These are phyloP conservation scores for Micromesistius poutassou DNA, from an alignment of 2,797 vertebrate genomes.

Conservation along the genomic window DNA sequence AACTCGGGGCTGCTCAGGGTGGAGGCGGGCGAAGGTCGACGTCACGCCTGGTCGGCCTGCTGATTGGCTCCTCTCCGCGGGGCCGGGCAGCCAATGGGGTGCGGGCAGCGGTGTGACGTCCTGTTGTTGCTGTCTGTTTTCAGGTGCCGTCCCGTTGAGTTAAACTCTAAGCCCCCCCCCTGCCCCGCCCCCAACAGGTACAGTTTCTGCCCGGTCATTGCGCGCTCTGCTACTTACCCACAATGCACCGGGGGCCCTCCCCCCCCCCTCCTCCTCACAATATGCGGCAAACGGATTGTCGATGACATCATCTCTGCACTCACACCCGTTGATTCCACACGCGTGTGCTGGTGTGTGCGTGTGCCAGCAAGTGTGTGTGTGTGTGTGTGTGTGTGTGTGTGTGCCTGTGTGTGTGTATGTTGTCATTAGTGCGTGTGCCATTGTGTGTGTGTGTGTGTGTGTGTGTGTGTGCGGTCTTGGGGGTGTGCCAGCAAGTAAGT, in stretches of 20 bases:
- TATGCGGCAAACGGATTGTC: neutral
- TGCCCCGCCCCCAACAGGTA: conserved; percentile 87
- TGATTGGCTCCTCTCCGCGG: conserved; percentile 32
- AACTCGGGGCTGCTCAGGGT: neutral
- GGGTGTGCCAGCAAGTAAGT: no score
- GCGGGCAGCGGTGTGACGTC: conserved; percentile 35
- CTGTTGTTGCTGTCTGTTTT: conserved; percentile 66
- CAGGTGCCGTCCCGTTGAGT: conserved; percentile 81
- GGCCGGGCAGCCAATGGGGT: conserved; percentile 37
- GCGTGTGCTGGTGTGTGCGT: neutral
- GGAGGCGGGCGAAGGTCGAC: neutral
- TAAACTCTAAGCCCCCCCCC: conserved; percentile 66
- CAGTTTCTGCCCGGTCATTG: conserved; percentile 55
- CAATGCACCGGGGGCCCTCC: conserved; percentile 31
- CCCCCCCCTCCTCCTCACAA: neutral
- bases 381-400: no score
- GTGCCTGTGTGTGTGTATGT: no score
- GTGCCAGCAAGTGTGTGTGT: no score
- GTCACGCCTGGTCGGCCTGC: neutral
- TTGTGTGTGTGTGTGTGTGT: no score
- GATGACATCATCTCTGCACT: neutral
- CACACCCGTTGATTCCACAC: neutral
- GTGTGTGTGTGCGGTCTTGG: no score
- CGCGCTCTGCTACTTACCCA: conserved; percentile 29
- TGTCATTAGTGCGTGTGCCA: no score